Evolutionary conservation across 2,797 vertebrate species (phyloP), one percentile per base, ranked within the genome.

Genomic region (Rallus crepitans): DNA sequence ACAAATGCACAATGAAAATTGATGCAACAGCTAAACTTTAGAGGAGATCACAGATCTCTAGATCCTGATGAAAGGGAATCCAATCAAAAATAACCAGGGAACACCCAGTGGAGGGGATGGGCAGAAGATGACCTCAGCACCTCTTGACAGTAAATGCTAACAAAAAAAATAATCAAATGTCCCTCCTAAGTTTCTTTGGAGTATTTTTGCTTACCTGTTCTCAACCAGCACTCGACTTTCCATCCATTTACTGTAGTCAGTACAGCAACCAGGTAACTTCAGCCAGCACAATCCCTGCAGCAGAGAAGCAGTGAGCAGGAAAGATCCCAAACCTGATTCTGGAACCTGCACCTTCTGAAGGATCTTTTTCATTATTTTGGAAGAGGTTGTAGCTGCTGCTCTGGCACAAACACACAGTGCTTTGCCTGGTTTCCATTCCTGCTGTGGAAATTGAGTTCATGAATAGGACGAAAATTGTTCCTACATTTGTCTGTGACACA

Each of bases 1-100:
- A 89, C 3, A 11, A 93, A 93, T 47, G 73, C 64, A 82, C 73
- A 55, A 81, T 40, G 31, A 57, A 66, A 91, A 90, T 64, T 91
- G 80, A 80, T 80, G 78, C 60, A 80, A 86, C 57, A 55, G 21
- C 63, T 59, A 65, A 82, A 92, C 39, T 94, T 93, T 75, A 93
- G 82, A 96, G 87, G 73, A 91, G 85, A 79, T 33, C 45, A 88
- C n/a, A 84, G 80, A 80, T 59, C 55, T 96, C 55, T 77, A 84
- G 70, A 11, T 73, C 37, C 23, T 73, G 56, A 82, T 84, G 80
- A 93, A 93, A 96, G 55, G 31, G 59, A 94, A 71, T 87, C 78
- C 47, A 82, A 69, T 60, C 52, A 87, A 82, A 94, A 93, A 90
- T 64, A 95, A 60, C 73, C 68, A 42, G 37, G 59, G 59, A 60